Conservation (phyloP, 2,113 vertebrate genomes). For the Notarius quadriscutis region DNA sequence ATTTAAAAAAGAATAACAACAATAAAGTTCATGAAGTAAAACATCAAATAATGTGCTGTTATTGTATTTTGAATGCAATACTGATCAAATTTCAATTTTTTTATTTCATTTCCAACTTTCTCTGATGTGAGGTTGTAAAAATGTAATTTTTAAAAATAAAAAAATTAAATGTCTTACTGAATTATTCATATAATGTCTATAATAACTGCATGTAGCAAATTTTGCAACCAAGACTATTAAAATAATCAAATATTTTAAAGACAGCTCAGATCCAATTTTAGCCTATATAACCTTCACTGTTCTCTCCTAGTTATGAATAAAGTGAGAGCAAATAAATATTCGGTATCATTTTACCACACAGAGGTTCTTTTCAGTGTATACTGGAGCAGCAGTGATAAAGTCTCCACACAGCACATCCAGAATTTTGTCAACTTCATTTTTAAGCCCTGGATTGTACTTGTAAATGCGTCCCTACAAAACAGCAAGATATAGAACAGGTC, state of each 20-base stretch:
- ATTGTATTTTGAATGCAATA: no score
- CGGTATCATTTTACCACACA: slow-evolving; percentile 79
- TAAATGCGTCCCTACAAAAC: slow-evolving; percentile 80
- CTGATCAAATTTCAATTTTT: no score
- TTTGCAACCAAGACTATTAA: neutral
- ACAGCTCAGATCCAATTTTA: neutral
- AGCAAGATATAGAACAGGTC: neutral
- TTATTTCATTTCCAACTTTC: no score
- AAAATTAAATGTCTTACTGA: neutral
- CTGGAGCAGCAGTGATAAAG: slow-evolving; percentile 76
- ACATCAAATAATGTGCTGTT: no score
- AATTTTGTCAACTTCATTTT: slow-evolving; percentile 69
- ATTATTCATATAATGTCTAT: neutral
- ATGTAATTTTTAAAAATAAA: neutral
- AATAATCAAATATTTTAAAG: neutral
- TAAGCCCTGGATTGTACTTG: slow-evolving; percentile 65
- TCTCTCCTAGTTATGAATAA: neutral
- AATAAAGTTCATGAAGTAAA: no score
- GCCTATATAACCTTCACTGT: neutral
- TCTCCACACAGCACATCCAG: slow-evolving; percentile 73
- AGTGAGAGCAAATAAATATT: neutral
- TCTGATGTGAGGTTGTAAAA: neutral
- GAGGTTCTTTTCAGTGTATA: slow-evolving; percentile 70
- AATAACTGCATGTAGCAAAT: neutral
- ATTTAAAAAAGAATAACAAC: no score